Conservation (phyloP, 1,140 invertebrate genomes). For the Anadara kagoshimensis region DNA sequence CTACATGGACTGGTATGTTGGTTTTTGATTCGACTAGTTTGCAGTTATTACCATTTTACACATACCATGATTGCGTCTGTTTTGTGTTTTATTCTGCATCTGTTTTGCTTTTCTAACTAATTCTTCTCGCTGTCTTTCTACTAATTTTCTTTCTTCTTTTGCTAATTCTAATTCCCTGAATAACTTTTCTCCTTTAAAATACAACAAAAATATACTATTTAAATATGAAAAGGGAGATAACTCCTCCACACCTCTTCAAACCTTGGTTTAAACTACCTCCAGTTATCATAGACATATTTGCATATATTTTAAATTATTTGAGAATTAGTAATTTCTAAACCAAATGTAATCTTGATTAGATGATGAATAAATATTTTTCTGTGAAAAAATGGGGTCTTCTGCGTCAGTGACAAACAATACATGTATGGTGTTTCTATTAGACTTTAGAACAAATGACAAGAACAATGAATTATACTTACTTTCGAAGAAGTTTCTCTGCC, state of each 20-base stretch:
- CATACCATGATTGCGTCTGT: slow-evolving; percentile 69
- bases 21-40: too few species aligned
- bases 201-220: not conserved
- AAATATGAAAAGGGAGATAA: slow-evolving; percentile 4
- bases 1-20: too few species aligned
- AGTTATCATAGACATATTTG: too few species aligned
- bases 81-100: slow-evolving; percentile 70
- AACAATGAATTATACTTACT: too few species aligned
- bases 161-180: slow-evolving; percentile 63
- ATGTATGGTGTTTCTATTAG: too few species aligned
- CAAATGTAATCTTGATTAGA: too few species aligned
- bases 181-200: slow-evolving; percentile 61
- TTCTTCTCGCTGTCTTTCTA: slow-evolving; percentile 69
- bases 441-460: too few species aligned
- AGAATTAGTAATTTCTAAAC: too few species aligned
- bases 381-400: too few species aligned
- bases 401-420: too few species aligned
- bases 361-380: too few species aligned
- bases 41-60: not conserved
- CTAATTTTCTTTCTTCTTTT: slow-evolving; percentile 51
- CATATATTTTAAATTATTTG: too few species aligned
- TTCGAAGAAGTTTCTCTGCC: slow-evolving; percentile 13
- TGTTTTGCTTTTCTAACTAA: slow-evolving; percentile 70
- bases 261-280: not conserved
- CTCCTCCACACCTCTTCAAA: not conserved